Conservation (phyloP, 2,797 vertebrate genomes). For the Enteromius mattozi region DNA sequence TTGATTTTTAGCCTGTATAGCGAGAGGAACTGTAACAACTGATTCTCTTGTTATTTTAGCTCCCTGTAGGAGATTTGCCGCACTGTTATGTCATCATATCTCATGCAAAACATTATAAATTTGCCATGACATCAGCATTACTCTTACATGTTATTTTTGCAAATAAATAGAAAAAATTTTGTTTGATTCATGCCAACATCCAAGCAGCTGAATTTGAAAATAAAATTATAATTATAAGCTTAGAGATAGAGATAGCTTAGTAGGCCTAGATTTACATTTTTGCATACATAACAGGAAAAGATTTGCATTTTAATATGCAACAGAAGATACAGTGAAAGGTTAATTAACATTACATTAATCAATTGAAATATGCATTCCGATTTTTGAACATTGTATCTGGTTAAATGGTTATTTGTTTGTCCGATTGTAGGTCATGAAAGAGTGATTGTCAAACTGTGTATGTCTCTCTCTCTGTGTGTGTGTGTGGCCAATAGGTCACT, state of each 20-base stretch:
- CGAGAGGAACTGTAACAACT: too few species aligned
- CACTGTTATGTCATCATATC: background rate
- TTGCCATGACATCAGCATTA: background rate
- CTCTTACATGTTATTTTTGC: background rate
- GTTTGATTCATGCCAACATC: background rate
- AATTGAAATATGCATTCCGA: background rate
- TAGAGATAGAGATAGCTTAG: background rate
- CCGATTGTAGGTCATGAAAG: conserved; percentile 8
- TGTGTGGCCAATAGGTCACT: background rate
- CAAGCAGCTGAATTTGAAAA: background rate
- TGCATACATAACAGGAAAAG: conserved; percentile 35
- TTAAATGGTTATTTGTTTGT: background rate
- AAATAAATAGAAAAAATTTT: background rate
- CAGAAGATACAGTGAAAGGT: conserved; percentile 17
- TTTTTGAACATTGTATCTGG: conserved; percentile 3
- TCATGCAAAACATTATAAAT: background rate
- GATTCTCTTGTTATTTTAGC: background rate
- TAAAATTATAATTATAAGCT: background rate
- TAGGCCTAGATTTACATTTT: conserved; percentile 2
- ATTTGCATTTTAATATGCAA: conserved; percentile 37
- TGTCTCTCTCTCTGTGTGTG: background rate
- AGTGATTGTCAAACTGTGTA: background rate
- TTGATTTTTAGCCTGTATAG: too few species aligned
- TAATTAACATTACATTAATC: conserved; percentile 31
- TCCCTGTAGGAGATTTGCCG: background rate